Percentiles rank a stretch among this genome's conserved stretches.
These are phyloP conservation scores for Lipophrys pholis DNA, from an alignment of 2,113 vertebrate genomes.

Conservation along the genomic window DNA sequence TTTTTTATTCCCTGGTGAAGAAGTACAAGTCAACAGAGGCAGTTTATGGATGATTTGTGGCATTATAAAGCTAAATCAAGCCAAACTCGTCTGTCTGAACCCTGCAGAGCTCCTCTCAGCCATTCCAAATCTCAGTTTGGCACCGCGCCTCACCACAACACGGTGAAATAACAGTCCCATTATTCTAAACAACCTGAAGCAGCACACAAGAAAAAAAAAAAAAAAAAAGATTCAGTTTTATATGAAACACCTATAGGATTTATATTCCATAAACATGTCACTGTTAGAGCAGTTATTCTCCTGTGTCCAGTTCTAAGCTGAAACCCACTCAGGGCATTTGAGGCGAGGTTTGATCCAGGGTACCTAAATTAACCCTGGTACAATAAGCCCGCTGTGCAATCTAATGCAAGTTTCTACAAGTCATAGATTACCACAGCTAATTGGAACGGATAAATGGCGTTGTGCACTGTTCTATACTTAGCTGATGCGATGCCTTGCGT, in stretches of 20 bases:
- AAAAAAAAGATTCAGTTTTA: neutral
- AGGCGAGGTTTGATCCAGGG: constrained; percentile 48
- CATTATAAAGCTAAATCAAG: neutral
- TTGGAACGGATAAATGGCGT: constrained; percentile 59
- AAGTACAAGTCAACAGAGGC: neutral
- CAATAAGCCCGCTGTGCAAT: constrained; percentile 55
- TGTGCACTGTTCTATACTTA: constrained; percentile 40
- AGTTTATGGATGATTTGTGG: neutral
- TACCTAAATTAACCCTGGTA: constrained; percentile 53
- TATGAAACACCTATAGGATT: constrained; percentile 19
- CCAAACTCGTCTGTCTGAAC: neutral
- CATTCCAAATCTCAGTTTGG: neutral
- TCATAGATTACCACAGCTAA: constrained; percentile 62
- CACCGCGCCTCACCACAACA: neutral
- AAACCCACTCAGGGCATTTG: constrained; percentile 22
- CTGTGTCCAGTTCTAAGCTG: constrained; percentile 7
- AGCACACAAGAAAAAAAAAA: neutral
- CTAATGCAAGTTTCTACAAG: constrained; percentile 65
- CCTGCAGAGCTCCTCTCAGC: constrained; percentile 1
- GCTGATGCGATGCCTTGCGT: constrained; percentile 45
- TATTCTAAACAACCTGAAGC: constrained; percentile 17
- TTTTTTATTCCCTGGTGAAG: neutral
- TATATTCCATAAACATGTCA: constrained; percentile 36
- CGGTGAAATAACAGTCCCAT: constrained; percentile 3
- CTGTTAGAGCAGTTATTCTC: constrained; percentile 6